A percentile compares a stretch with the other conserved stretches of the same genome.
These are phyloP conservation scores for Meghimatium bilineatum DNA, from an alignment of 2,888 invertebrate species.

Conservation along the genomic window DNA sequence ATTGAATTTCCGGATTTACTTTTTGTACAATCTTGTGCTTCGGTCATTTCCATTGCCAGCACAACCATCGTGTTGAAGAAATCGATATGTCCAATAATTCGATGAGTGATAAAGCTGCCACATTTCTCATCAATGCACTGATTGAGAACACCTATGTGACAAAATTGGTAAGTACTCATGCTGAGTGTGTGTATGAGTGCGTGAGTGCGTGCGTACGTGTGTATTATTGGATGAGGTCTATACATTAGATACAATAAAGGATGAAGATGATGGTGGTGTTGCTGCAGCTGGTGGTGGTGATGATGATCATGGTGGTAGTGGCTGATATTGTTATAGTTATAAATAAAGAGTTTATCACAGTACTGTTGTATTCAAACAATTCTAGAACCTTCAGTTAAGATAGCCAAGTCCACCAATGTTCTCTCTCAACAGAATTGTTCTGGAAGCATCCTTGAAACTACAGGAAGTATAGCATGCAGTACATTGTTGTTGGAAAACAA, in stretches of 20 bases:
- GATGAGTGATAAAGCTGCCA: slow-evolving; percentile 62
- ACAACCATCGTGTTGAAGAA: slow-evolving; percentile 67
- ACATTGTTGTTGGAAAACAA: slow-evolving; percentile 62
- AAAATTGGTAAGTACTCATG: slow-evolving; percentile 61
- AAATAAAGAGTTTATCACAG: too few species aligned
- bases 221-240: too few species aligned
- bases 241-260: background rate
- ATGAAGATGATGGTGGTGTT: background rate
- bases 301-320: too few species aligned
- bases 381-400: too few species aligned
- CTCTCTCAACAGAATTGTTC: slow-evolving; percentile 62
- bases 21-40: too few species aligned
- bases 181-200: too few species aligned
- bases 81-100: slow-evolving; percentile 71
- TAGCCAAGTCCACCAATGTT: too few species aligned
- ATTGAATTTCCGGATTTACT: too few species aligned
- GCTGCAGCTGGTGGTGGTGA: too few species aligned
- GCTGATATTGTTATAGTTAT: too few species aligned
- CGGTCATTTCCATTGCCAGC: slow-evolving; percentile 57
- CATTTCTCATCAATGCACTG: slow-evolving; percentile 64
- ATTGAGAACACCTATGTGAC: slow-evolving; percentile 66
- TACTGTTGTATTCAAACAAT: too few species aligned
- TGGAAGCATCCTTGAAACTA: slow-evolving; percentile 62
- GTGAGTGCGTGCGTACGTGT: too few species aligned
- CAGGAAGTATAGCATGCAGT: slow-evolving; percentile 62